A percentile compares a stretch with the other conserved stretches of the same genome.
Evolutionary conservation across 2,113 vertebrate genomes (phyloP).

Genomic region (Manacus vitellinus): DNA sequence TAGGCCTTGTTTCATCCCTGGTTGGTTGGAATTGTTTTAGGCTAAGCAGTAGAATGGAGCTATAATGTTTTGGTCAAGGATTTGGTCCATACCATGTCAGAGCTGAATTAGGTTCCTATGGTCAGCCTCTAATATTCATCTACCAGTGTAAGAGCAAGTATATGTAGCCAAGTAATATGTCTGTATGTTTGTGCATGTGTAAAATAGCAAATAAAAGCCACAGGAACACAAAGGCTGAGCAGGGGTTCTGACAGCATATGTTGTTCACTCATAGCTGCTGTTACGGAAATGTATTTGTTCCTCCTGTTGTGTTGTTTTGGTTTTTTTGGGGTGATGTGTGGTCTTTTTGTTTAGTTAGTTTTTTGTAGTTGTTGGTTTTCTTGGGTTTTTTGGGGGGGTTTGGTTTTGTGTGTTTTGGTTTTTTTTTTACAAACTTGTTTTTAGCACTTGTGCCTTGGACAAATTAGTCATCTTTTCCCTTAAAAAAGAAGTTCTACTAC

Average conservation of each 20-base stretch:
- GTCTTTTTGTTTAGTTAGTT: not conserved
- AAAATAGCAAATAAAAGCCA: not conserved
- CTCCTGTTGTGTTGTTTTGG: not conserved
- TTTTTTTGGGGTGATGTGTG: not conserved
- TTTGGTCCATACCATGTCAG: not conserved
- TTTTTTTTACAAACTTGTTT: not conserved
- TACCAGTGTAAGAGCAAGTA: not conserved
- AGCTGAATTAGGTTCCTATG: not conserved
- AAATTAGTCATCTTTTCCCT: constrained; percentile 44
- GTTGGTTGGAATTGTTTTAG: not conserved
- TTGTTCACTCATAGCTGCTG: not conserved
- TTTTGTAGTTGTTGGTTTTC: no score
- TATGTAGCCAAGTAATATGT: not conserved
- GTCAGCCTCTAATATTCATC: not conserved
- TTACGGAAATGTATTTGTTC: not conserved
- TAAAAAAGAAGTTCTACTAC: constrained; percentile 15
- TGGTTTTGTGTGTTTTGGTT: not conserved
- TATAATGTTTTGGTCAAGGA: not conserved
- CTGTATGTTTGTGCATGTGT: not conserved
- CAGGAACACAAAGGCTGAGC: not conserved
- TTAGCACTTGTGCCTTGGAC: not conserved
- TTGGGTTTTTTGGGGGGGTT: not conserved
- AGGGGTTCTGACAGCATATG: not conserved
- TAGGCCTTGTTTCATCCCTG: not conserved
- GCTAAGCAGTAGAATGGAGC: not conserved